Base-by-base conservation (phyloP, 2,113 vertebrate species). In the Callocephalon fimbriatum region DNA sequence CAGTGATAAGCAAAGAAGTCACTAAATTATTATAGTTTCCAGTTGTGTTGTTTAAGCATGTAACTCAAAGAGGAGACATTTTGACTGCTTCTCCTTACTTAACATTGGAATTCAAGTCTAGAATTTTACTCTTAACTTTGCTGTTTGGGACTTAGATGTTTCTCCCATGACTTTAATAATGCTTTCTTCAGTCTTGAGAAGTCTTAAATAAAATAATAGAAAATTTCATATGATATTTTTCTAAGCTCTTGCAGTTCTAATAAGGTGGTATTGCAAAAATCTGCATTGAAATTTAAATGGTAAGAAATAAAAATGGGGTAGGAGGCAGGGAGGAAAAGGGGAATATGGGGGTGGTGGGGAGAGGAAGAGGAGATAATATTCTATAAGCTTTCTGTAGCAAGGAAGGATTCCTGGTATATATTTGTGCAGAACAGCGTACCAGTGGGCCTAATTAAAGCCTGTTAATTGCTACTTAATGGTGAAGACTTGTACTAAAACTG, bases 141-240 rank as follows among this genome's bases (percentile, higher is more conserved):
- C 31, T 93, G 44, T 15, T 6, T 78, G 54, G 23, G 29, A 71
- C 29, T 71, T 10, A 1, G 10, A 20, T 86, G 47, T 66, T 86
- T 88, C 42, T 71, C 50, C 20, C 9, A 16, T n/a, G 23, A 63
- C 11, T 92, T 88, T 70, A 90, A 70, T 71, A 88, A 48, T 54
- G 22, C 18, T 93, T 82, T 92, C 42, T 77, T 83, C 27, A 14
- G 68, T 88, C 35, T 74, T 88, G 45, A 88, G 23, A 25, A 63
- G 10, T 70, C 58, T 93, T 89, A 86, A 95, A 86, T 85, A 63
- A 93, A 91, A 86, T 38, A 94, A 80, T 21, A 79, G 65, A 66
- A 78, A 48, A 70, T 66, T 62, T 90, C 8, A n/a, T 45, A 31
- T 4, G 32, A 25, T 44, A 47, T 75, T 95, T 87, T 85, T 61